Percentiles rank a stretch among this genome's conserved stretches.
phyloP scores from a whole-genome alignment of 2,113 vertebrate genomes.

The Onychostruthus taczanowskii region DNA sequence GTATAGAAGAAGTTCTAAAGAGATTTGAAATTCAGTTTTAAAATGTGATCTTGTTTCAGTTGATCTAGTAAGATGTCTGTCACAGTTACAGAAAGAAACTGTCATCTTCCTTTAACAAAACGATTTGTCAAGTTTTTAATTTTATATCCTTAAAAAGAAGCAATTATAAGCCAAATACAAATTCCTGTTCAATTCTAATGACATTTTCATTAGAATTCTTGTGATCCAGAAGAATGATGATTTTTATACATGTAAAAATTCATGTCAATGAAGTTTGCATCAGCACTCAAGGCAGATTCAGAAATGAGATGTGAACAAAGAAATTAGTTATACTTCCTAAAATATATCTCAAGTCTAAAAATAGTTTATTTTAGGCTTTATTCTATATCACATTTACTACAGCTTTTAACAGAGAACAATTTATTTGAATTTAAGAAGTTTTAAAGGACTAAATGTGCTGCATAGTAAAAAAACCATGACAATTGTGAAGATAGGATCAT shows the following conservation, averaged over 20 bases:
- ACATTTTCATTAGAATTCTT: not conserved
- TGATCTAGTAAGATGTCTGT: not conserved
- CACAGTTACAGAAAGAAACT: not conserved
- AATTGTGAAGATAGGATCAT: not conserved
- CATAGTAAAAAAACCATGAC: not conserved
- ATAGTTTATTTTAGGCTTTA: not conserved
- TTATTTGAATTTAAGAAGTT: not conserved
- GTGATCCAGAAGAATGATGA: not conserved
- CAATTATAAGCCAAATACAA: not conserved
- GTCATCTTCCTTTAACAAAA: not conserved
- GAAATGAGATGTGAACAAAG: not conserved
- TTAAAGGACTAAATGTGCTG: not conserved
- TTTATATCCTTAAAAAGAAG: not conserved
- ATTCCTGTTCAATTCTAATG: not conserved
- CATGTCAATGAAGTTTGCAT: not conserved
- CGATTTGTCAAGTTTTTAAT: not conserved
- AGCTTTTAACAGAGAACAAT: not conserved
- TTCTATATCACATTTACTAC: not conserved
- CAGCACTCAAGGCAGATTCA: not conserved
- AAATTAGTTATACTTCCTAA: not conserved
- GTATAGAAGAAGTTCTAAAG: not conserved
- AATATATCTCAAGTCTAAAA: not conserved
- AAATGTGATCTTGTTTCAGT: not conserved
- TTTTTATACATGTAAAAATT: not conserved
- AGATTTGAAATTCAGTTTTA: not conserved